A percentile compares a stretch with the other conserved stretches of the same genome.
These are phyloP conservation scores for Bombus confusus DNA, from an alignment of 1,140 invertebrate genomes.

Conservation along the genomic window DNA sequence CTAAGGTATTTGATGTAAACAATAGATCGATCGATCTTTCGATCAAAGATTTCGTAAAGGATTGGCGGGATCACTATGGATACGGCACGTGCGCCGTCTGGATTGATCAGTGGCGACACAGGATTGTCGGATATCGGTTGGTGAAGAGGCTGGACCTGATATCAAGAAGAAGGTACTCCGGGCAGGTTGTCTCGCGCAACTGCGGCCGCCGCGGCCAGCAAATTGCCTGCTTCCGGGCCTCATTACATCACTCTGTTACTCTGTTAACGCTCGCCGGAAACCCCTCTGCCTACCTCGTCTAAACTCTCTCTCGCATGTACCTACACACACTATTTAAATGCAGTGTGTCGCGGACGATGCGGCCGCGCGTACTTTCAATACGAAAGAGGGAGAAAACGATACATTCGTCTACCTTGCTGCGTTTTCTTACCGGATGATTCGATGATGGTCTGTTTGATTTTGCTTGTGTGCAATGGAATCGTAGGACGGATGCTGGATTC, in stretches of 20 bases:
- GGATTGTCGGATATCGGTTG: conserved; percentile 30
- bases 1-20: background rate
- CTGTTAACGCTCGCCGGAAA: conserved; percentile 83
- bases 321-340: conserved; percentile 74
- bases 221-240: conserved; percentile 83
- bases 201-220: conserved; percentile 78
- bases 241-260: conserved; percentile 84
- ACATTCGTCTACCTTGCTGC: background rate
- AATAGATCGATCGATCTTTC: background rate
- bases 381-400: conserved; percentile 58
- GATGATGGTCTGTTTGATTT: background rate
- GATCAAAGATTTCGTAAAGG: background rate
- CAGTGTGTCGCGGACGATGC: conserved; percentile 63
- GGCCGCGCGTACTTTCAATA: conserved; percentile 61
- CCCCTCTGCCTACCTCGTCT: conserved; percentile 81
- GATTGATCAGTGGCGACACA: background rate
- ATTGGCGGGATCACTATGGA: background rate
- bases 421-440: background rate
- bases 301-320: conserved; percentile 73
- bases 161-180: conserved; percentile 74
- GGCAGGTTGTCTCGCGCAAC: conserved; percentile 82
- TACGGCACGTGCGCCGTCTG: background rate
- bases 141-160: conserved; percentile 68
- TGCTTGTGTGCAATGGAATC: background rate
- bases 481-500: background rate